Evolutionary conservation across 2,888 invertebrate genomes (phyloP).

Genomic region (Perdita meconis): DNA sequence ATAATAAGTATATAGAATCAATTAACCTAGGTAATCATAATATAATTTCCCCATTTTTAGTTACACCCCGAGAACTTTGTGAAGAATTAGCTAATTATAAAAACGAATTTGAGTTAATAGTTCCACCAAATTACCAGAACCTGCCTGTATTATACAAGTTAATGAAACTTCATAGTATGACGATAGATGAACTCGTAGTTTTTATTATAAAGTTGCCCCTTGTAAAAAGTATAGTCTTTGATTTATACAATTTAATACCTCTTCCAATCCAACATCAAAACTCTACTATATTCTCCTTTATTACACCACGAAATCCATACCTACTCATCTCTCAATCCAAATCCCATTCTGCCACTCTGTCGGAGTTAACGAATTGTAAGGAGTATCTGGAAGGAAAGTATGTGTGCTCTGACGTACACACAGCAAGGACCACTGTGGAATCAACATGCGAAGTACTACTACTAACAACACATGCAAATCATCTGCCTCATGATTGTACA

Average conservation of each 20-base stretch:
- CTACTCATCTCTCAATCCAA: slow-evolving; percentile 25
- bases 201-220: slow-evolving; percentile 8
- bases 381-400: slow-evolving; percentile 9
- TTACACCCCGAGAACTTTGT: slow-evolving; percentile 10
- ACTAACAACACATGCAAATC: background rate
- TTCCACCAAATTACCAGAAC: background rate
- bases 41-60: slow-evolving; percentile 19
- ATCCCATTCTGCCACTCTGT: background rate
- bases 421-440: background rate
- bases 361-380: slow-evolving; percentile 3
- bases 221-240: slow-evolving; percentile 1
- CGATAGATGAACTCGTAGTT: background rate
- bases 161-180: background rate
- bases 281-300: slow-evolving; percentile 9
- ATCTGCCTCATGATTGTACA: slow-evolving; percentile 4
- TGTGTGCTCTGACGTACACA: slow-evolving; percentile 16
- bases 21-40: slow-evolving; percentile 18
- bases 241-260: slow-evolving; percentile 18
- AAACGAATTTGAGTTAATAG: background rate
- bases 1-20: slow-evolving; percentile 16
- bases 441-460: background rate
- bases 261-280: slow-evolving; percentile 21
- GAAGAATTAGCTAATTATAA: slow-evolving; percentile 8
- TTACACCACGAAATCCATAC: slow-evolving; percentile 12
- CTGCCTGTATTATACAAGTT: slow-evolving; percentile 6